phyloP scores from a whole-genome alignment of 2,113 vertebrate species.

The Sander lucioperca region DNA sequence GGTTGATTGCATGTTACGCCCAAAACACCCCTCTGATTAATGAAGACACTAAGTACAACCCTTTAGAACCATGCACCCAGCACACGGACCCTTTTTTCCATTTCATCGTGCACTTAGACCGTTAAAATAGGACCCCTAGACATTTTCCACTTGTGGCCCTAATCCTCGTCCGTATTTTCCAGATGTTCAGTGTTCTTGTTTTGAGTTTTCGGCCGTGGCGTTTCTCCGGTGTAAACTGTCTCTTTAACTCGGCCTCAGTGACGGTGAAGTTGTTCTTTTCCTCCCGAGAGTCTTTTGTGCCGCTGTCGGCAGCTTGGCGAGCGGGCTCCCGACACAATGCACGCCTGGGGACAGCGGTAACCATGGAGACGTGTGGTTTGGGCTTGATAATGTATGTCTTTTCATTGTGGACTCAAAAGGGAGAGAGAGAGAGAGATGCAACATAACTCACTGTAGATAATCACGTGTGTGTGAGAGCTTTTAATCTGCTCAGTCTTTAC shows the following conservation, averaged over 20 bases:
- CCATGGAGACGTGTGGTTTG: conserved; percentile 57
- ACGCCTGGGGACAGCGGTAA: conserved; percentile 47
- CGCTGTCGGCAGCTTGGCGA: conserved; percentile 34
- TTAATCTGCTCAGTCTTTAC: too few species aligned
- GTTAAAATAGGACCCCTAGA: too few species aligned
- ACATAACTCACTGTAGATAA: conserved; percentile 14
- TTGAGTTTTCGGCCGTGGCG: too few species aligned
- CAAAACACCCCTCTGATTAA: too few species aligned
- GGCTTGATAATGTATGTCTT: conserved; percentile 23
- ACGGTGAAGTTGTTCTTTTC: conserved; percentile 13
- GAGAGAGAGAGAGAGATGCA: neutral
- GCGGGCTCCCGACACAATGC: conserved; percentile 46
- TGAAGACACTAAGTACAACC: too few species aligned
- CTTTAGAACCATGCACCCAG: too few species aligned
- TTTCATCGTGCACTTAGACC: too few species aligned
- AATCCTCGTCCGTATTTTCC: too few species aligned
- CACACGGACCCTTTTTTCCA: too few species aligned
- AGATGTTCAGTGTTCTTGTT: too few species aligned
- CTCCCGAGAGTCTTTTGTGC: conserved; percentile 52
- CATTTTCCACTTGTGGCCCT: too few species aligned
- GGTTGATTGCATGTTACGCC: too few species aligned
- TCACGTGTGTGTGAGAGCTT: neutral
- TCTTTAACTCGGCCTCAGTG: neutral
- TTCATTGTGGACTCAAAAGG: neutral
- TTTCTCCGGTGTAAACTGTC: neutral